Base-by-base conservation (phyloP, 2,888 invertebrate genomes). In the Nebria salina region DNA sequence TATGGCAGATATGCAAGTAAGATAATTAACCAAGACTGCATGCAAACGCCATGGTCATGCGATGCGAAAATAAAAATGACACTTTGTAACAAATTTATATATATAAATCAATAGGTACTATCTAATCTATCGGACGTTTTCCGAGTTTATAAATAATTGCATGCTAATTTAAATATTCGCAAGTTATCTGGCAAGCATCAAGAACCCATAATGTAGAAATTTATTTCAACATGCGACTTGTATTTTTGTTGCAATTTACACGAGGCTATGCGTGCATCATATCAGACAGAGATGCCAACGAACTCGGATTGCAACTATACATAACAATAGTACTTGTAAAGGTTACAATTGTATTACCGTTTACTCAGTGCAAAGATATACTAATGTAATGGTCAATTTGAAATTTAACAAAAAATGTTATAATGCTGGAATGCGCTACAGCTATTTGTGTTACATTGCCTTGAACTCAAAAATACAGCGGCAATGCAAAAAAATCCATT, bases 71-170 rank as follows among this genome's bases (percentile, higher is more conserved):
- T 70, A 70, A 70, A 70, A 75, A 65, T 75, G 75, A 75, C 75
- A 75, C 34, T 64, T 65, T 25, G 34, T 6, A 65, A 65, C 34
- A 65, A 75, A 75, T 75, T 25, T 75, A 75, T 75, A 34, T 65
- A 20, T 20, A 75, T 65, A 65, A 75, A 75, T 75, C 75, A 75
- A 34, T 34, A 75, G 20, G 20, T 75, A 75, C 20, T 75, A 65
- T 75, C 64, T 75, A 75, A 75, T 20, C 20, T 20, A 20, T 75
- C 75, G 65, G 20, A 13, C 34, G 41, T 34, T n/a, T 42, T 20
- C 34, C 34, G 75, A 43, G 20, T 75, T 75, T 75, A 75, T 75
- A 75, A 75, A 75, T 75, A 75, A 75, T 75, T 75, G 75, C 34
- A 75, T 65, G 75, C 65, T 65, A 65, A 75, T 75, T 75, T 75